Percentiles rank a stretch among this genome's conserved stretches.
Conservation (phyloP, 2,888 invertebrate species). For the Gortyna flavago region DNA sequence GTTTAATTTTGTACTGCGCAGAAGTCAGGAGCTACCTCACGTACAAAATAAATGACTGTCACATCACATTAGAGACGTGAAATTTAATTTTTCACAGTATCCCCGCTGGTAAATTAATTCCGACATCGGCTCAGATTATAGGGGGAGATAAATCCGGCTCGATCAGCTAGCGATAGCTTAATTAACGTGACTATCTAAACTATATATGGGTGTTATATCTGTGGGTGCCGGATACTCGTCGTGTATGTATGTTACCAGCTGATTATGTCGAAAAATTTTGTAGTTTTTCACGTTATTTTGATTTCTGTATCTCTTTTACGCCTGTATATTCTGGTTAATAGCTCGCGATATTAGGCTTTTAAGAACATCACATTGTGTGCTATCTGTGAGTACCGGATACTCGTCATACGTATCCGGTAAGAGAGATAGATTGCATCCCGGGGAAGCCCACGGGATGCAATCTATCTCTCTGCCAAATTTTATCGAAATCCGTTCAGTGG, state of each 20-base stretch:
- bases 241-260: not conserved
- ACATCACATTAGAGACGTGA: constrained; percentile 47
- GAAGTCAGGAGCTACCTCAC: constrained; percentile 3
- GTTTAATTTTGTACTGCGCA: not conserved
- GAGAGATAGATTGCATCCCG: no score
- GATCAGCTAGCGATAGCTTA: constrained; percentile 68
- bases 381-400: not conserved
- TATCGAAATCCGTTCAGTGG: no score
- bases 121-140: constrained; percentile 68
- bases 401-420: no score
- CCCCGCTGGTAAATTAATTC: constrained; percentile 62
- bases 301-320: not conserved
- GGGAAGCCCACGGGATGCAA: no score
- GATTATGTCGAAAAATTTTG: not conserved
- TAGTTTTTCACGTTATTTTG: not conserved
- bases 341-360: not conserved
- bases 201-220: constrained; percentile 33
- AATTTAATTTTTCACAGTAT: constrained; percentile 56
- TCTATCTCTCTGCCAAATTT: no score
- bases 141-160: constrained; percentile 67
- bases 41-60: constrained; percentile 5
- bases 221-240: constrained; percentile 7
- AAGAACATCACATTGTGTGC: not conserved
- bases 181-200: constrained; percentile 70
- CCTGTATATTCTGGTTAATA: not conserved